Percentiles rank a stretch among this genome's conserved stretches.
These are phyloP conservation scores for Drosophila acutilabella DNA, from an alignment of 2,888 invertebrate genomes.

Conservation along the genomic window DNA sequence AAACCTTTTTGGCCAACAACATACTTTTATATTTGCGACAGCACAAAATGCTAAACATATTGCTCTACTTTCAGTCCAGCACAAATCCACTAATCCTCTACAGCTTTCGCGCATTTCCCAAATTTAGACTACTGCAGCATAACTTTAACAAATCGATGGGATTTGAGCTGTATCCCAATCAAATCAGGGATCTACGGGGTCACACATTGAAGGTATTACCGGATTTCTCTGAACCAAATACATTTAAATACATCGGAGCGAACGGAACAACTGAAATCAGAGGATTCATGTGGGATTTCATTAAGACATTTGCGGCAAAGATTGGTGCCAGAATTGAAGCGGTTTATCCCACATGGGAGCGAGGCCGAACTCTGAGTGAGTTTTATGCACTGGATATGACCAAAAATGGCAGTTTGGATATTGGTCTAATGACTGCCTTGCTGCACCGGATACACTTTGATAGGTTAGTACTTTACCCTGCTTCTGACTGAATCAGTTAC, in stretches of 20 bases:
- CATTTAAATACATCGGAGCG: slow-evolving; percentile 29
- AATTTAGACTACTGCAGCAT: slow-evolving; percentile 30
- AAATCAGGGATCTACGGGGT: slow-evolving; percentile 41
- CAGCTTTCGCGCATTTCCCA: slow-evolving; percentile 49
- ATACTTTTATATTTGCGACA: slow-evolving; percentile 37
- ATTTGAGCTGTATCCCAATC: slow-evolving; percentile 34
- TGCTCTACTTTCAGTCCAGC: slow-evolving; percentile 37
- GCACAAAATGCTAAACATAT: slow-evolving; percentile 51
- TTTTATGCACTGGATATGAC: slow-evolving; percentile 40
- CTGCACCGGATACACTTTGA: background rate
- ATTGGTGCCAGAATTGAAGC: slow-evolving; percentile 31
- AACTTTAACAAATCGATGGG: background rate
- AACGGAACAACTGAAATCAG: slow-evolving; percentile 20
- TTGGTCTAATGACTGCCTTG: slow-evolving; percentile 35
- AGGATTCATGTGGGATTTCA: slow-evolving; percentile 57
- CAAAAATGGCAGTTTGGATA: slow-evolving; percentile 46
- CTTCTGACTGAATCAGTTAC: too few species aligned
- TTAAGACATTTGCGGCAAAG: slow-evolving; percentile 39
- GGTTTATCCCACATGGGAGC: slow-evolving; percentile 23
- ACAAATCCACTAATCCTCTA: slow-evolving; percentile 33
- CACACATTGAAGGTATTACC: slow-evolving; percentile 43
- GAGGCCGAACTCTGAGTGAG: background rate
- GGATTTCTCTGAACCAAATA: slow-evolving; percentile 55
- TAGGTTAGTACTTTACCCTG: background rate
- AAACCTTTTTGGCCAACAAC: slow-evolving; percentile 21